A percentile compares a stretch with the other conserved stretches of the same genome.
Conservation (phyloP, 2,113 vertebrate genomes). For the Catharus minimus region DNA sequence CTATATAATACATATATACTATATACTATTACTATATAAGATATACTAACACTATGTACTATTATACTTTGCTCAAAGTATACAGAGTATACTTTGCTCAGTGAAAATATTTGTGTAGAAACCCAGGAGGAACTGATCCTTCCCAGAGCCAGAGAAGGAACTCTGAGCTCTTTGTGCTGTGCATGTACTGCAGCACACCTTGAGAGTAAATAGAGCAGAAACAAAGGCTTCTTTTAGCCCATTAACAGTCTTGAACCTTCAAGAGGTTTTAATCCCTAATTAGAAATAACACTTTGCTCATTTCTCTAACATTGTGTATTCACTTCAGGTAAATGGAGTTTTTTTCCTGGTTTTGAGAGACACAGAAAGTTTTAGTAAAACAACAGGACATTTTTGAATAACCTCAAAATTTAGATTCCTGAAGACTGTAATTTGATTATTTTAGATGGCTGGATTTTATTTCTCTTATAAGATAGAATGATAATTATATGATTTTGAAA, state of each 20-base stretch:
- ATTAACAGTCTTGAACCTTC: neutral
- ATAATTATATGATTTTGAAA: neutral
- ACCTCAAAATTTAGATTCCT: neutral
- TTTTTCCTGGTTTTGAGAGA: neutral
- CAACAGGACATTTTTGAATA: neutral
- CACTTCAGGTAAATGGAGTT: neutral
- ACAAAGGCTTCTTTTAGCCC: neutral
- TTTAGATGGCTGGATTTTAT: neutral
- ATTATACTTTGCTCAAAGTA: too few species aligned
- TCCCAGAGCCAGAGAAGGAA: neutral
- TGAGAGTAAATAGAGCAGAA: neutral
- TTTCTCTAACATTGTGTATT: neutral
- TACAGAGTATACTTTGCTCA: neutral
- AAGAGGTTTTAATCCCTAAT: neutral
- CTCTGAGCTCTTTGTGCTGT: neutral
- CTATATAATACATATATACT: too few species aligned
- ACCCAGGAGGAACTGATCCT: neutral
- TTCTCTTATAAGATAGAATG: neutral
- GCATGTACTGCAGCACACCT: neutral
- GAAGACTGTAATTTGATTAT: neutral
- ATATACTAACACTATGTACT: too few species aligned
- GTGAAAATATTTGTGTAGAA: neutral
- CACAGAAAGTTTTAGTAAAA: neutral
- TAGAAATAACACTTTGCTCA: neutral
- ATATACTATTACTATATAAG: too few species aligned